Base-by-base conservation (phyloP, 2,888 invertebrate species). In the Cerastis rubricosa region DNA sequence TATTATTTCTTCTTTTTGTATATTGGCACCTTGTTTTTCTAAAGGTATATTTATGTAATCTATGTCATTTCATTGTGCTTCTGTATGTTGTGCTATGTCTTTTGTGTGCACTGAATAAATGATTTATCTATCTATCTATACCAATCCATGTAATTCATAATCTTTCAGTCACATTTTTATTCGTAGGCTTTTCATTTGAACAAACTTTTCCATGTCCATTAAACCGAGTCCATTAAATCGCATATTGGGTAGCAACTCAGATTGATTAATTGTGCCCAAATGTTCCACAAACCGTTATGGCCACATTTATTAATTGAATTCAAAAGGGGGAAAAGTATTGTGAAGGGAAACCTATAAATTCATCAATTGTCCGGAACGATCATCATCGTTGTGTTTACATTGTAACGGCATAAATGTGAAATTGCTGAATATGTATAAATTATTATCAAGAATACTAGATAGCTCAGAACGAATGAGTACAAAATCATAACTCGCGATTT, bases 261-360 rank as follows among this genome's bases (percentile, higher is more conserved):
- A 22, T 71, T 71, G 83, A 83, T 80, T 77, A 67, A 83, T 71
- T 83, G 71, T 61, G 35, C 19, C 70, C 49, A 67, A 80, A 74
- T 51, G 57, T 74, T 64, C 70, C 61, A 57, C 25, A 66, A 71
- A 67, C 63, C 45, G 70, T 74, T 71, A 77, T 64, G 19, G 59
- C 35, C 51, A 17, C 43, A 79, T 71, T 84, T 68, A 67, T 57
- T 71, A 51, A 84, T 35, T 74, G 67, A 29, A 67, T 71, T 63
- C 9, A 74, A 81, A 80, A 43, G 19, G 4, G 35, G 19, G 49
- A 59, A 71, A 64, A 49, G 54, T 51, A 63, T 73, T 67, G 25
- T 63, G n/a, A 63, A 57, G 57, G 40, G 19, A 67, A 68, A 68
- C 3, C 14, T 57, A 69, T 72, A 66, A 25, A 71, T 66, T 71